Conservation (phyloP, 2,888 invertebrate species). For the Incurvaria masculella region DNA sequence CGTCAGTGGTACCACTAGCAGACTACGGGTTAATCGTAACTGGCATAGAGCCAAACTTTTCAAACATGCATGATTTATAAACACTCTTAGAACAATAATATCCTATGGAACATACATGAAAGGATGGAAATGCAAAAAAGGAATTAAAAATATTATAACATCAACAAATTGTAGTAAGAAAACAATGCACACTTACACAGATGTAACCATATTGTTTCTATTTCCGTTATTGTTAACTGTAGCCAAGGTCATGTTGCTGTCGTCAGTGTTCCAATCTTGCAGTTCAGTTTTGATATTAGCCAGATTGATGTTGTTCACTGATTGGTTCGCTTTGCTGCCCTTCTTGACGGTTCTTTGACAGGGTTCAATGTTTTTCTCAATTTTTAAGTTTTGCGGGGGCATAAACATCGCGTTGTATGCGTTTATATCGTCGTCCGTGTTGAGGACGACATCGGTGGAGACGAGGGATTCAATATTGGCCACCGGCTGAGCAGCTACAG, state of each 20-base stretch:
- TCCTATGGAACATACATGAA: too few relatives aligned
- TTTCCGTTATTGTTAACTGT: constrained; percentile 42
- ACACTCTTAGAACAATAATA: too few relatives aligned
- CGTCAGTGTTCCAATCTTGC: constrained; percentile 43
- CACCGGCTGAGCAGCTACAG: constrained; percentile 1
- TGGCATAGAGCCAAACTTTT: too few relatives aligned
- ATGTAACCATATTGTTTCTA: too few relatives aligned
- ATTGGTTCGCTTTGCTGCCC: constrained; percentile 17
- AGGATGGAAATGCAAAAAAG: too few relatives aligned
- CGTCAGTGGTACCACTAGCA: too few relatives aligned
- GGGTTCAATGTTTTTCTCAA: constrained; percentile 29
- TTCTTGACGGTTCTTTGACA: constrained; percentile 23
- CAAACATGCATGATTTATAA: too few relatives aligned
- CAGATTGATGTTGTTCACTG: constrained; percentile 26
- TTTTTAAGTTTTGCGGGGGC: constrained; percentile 28
- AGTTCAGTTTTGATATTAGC: constrained; percentile 49
- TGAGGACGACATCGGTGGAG: not conserved
- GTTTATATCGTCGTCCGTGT: not conserved
- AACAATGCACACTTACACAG: too few relatives aligned
- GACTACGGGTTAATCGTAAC: too few relatives aligned
- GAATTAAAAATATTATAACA: constrained; percentile 3
- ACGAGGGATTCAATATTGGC: not conserved
- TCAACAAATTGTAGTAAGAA: constrained; percentile 1
- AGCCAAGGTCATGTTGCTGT: constrained; percentile 48
- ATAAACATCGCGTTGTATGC: not conserved